Evolutionary conservation across 2,888 invertebrate species (phyloP), one percentile per base, ranked within the genome.

Genomic region (Epinotia brunnichana): DNA sequence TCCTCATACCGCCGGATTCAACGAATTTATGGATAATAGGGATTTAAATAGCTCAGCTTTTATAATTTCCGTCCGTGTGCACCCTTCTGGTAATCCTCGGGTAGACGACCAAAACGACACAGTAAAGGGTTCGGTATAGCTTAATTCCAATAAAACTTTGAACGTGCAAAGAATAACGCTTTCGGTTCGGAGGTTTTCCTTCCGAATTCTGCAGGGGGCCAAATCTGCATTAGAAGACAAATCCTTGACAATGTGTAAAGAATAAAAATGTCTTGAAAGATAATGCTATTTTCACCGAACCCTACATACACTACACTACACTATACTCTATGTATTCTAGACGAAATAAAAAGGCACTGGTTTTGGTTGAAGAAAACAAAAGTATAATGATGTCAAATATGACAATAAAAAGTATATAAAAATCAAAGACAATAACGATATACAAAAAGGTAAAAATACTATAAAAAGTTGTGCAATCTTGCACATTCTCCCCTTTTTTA

Each of bases 61-160:
- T 63, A 73, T 69, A 68, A 73, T 73, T 69, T 62, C 24, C 61
- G 76, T 78, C 75, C 78, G 74, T 75, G 76, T 79, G 78, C 82
- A 83, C 86, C 87, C 83, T 83, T 81, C 78, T 76, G 66, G 83
- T 90, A 91, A 91, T 90, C 90, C 88, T 76, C 73, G 73, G 81
- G 87, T 88, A 91, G 85, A 82, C 90, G 79, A 81, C 81, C 83
- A 85, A 88, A 89, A 87, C 81, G 83, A 83, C 85, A 82, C 84
- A 82, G 81, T 82, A 86, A 92, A 91, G 92, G 92, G 91, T 90
- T 90, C 86, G 76, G 80, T 83, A 85, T 82, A 85, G 86, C 89
- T 91, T 91, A 91, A 91, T 90, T 87, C 91, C 88, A 89, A 90
- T 90, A 90, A 90, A 91, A 90, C 87, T 86, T 79, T 77, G 86